Base-by-base conservation (phyloP, 2,113 vertebrate species). In the Macquaria australasica region DNA sequence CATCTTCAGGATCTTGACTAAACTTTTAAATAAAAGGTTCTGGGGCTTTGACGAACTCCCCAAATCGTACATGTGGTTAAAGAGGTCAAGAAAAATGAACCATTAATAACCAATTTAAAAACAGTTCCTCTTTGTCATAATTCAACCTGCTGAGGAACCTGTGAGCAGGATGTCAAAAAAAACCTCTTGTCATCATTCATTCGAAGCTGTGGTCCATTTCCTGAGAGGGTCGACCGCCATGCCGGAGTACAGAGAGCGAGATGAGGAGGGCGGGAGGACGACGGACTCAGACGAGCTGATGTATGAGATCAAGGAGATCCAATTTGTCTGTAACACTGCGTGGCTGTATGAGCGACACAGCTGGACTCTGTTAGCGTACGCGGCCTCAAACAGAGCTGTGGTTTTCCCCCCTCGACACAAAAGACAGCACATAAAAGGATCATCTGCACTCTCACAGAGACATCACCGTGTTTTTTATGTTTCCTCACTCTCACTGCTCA, bases 281-380 rank as follows among this genome's bases (percentile, higher is more conserved):
- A 43, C 25, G 15, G 50, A 2, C 53, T 25, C n/a, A 25, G 63
- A 25, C 67, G 45, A 73, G 66, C n/a, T 86, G 87, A 89, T 84
- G 77, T 31, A 83, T n/a, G 53, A 60, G 85, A 89, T 92, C 63
- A 59, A 82, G 58, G 75, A 62, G 79, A 82, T 83, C 60, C 77
- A 90, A 82, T 87, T 87, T 85, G 88, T 88, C 78, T 72, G 39
- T 18, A 21, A 12, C 70, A 10, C 25, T 8, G 28, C 1, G 48
- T 3, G 25, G 34, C 77, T 18, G 48, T 53, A 4, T 45, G 67
- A 66, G 73, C 62, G 31, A 15, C 68, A 31, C 89, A 91, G 87
- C 87, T 90, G 89, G 83, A 73, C 28, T 12, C 56, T 15, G 63
- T 85, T 88, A 88, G 66, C 18, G 31, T 20, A 7, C 25, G 37